Conservation (phyloP, 2,888 invertebrate species). For the Ephialtes manifestator region DNA sequence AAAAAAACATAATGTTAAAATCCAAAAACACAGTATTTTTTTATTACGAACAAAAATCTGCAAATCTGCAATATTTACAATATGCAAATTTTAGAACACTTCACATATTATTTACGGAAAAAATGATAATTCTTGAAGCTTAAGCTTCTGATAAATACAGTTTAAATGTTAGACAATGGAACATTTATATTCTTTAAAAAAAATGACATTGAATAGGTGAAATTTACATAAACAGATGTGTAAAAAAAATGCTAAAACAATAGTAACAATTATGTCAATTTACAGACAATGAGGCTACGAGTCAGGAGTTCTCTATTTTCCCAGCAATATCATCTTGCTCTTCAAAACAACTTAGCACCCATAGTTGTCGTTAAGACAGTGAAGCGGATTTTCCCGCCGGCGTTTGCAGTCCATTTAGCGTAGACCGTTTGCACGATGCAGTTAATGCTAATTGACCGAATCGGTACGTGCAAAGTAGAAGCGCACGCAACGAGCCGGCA, state of each 20-base stretch:
- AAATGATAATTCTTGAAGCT: too few species aligned
- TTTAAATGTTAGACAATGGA: too few species aligned
- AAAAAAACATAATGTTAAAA: too few species aligned
- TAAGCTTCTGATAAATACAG: too few species aligned
- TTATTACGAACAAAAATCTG: too few species aligned
- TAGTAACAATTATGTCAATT: neutral
- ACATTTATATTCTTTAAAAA: too few species aligned
- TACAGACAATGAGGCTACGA: neutral
- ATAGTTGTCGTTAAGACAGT: conserved; percentile 33
- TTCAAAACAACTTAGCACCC: conserved; percentile 17
- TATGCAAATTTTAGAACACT: neutral
- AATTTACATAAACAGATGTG: neutral
- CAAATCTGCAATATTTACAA: too few species aligned
- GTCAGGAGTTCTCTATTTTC: conserved; percentile 13
- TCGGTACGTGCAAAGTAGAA: conserved; percentile 51
- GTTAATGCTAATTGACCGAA: conserved; percentile 60
- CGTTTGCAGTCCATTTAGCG: conserved; percentile 39
- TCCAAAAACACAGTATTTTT: too few species aligned
- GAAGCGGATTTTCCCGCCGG: conserved; percentile 33
- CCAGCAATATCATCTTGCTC: conserved; percentile 21
- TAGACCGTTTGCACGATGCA: conserved; percentile 41
- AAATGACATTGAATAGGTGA: neutral
- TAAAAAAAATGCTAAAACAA: neutral
- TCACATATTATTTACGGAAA: neutral
- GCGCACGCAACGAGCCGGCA: conserved; percentile 38